Percentiles rank a stretch among this genome's conserved stretches.
Evolutionary conservation across 2,113 vertebrate species (phyloP).

Genomic region (Seriola quinqueradiata): DNA sequence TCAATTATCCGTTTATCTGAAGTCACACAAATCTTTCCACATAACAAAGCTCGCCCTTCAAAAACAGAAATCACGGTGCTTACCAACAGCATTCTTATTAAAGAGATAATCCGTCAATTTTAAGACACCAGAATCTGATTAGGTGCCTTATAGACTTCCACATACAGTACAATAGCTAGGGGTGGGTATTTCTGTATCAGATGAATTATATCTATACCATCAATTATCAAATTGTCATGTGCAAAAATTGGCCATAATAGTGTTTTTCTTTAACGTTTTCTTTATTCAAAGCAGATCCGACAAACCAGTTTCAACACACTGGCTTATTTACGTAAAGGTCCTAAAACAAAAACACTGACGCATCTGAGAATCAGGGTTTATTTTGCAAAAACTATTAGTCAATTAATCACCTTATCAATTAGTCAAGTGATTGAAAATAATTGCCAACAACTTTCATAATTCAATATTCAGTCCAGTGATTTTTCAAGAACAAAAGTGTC

Average conservation of each 20-base stretch:
- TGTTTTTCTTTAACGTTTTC: not conserved
- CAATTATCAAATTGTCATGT: not conserved
- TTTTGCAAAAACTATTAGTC: too few relatives aligned
- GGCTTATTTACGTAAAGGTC: too few relatives aligned
- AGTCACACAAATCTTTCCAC: constrained; percentile 31
- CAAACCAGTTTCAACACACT: too few relatives aligned
- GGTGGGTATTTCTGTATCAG: not conserved
- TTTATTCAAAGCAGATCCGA: too few relatives aligned
- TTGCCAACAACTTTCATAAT: not conserved
- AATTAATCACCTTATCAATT: not conserved
- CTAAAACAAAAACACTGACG: too few relatives aligned
- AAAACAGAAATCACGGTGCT: not conserved
- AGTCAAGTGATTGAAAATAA: not conserved
- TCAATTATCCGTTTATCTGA: constrained; percentile 30
- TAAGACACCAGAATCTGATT: not conserved
- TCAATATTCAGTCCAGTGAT: not conserved
- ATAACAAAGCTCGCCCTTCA: constrained; percentile 7
- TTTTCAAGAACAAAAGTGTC: not conserved
- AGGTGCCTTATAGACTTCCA: not conserved
- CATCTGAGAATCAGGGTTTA: too few relatives aligned
- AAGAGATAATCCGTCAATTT: not conserved
- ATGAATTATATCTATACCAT: not conserved
- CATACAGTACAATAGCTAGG: not conserved
- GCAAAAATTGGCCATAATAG: not conserved
- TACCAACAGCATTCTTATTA: not conserved